phyloP scores from a whole-genome alignment of 1,140 invertebrate species.

The Drosophila kohkoa region DNA sequence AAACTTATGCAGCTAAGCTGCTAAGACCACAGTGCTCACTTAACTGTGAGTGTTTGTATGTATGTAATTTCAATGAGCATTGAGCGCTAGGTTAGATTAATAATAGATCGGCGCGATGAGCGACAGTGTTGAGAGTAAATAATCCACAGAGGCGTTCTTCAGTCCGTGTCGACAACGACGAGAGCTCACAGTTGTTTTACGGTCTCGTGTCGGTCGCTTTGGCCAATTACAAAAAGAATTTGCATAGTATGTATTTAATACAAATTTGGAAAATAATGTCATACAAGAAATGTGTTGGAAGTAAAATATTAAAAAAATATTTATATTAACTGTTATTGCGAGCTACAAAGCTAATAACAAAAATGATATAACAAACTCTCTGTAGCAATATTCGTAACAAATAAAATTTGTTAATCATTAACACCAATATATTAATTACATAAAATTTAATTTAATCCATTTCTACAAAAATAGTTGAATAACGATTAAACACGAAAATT shows the following conservation, averaged over 20 bases:
- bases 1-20: background rate
- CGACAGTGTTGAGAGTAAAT: constrained; percentile 18
- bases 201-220: constrained; percentile 30
- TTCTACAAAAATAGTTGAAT: constrained; percentile 9
- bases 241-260: constrained; percentile 42
- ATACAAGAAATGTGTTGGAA: background rate
- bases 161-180: constrained; percentile 34
- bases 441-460: background rate
- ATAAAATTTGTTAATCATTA: background rate
- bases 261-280: background rate
- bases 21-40: background rate
- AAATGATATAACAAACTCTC: no score
- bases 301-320: no score
- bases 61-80: constrained; percentile 13
- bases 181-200: constrained; percentile 25
- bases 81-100: constrained; percentile 39
- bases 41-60: background rate
- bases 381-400: background rate
- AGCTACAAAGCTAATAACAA: no score
- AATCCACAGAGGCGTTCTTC: constrained; percentile 22
- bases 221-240: constrained; percentile 32
- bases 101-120: constrained; percentile 42
- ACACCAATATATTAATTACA: background rate
- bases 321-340: no score
- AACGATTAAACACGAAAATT: constrained; percentile 7